Evolutionary conservation across 2,113 vertebrate genomes (phyloP).

Genomic region (Camelus dromedarius): DNA sequence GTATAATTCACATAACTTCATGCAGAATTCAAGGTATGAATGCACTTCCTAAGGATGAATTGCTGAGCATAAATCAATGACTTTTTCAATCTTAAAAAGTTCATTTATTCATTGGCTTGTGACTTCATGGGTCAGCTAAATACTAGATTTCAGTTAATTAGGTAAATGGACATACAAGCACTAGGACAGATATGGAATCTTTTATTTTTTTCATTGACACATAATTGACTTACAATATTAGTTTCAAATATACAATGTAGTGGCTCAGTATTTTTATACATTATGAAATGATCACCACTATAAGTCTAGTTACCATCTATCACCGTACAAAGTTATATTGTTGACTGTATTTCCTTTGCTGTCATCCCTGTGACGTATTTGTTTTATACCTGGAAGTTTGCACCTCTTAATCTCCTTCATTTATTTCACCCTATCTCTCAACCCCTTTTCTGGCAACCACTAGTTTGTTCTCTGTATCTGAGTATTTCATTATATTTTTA

Average conservation of each 20-base stretch:
- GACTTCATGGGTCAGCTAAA: conserved; percentile 71
- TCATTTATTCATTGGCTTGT: conserved; percentile 73
- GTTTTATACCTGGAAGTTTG: not conserved
- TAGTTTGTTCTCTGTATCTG: not conserved
- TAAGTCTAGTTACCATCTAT: not conserved
- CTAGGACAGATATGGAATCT: conserved; percentile 35
- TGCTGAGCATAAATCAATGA: conserved; percentile 71
- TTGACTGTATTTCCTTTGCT: not conserved
- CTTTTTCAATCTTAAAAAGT: conserved; percentile 54
- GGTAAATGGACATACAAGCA: conserved; percentile 68
- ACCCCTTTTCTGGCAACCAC: not conserved
- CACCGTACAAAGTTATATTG: not conserved
- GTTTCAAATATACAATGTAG: not conserved
- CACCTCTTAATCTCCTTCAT: not conserved
- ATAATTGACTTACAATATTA: not conserved
- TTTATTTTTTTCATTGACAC: not conserved
- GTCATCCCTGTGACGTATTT: not conserved
- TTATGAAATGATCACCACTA: not conserved
- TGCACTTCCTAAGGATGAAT: conserved; percentile 70
- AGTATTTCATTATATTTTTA: not conserved
- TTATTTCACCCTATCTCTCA: not conserved
- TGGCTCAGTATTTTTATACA: not conserved
- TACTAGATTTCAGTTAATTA: conserved; percentile 75
- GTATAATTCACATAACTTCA: conserved; percentile 79
- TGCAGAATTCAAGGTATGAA: conserved; percentile 77